Base-by-base conservation (phyloP, 2,113 vertebrate genomes). In the Prochilodus magdalenae region DNA sequence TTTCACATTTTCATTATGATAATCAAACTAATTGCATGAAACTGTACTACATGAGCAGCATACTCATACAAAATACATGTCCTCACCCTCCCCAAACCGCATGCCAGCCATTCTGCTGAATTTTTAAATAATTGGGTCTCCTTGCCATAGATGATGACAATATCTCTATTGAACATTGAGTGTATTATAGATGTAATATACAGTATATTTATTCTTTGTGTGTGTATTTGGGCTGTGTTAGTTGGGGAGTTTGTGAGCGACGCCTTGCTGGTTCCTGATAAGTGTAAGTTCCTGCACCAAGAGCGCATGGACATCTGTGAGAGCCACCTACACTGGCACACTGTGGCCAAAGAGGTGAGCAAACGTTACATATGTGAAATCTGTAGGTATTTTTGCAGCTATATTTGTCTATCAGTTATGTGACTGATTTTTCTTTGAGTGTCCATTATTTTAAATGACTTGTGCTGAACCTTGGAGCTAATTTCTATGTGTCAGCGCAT, bases 251-350 rank as follows among this genome's bases (percentile, higher is more conserved):
- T 99, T 90, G 98, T 99, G 77, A 99, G 98, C 0, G 98, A 99
- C 27, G 98, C 98, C n/a, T 95, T 99, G 89, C 95, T 99, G 3
- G 98, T 99, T 82, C 98, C 98, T 2, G 98, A 99, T 90, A 98
- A 98, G 89, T 99, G 98, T 92, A 98, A 97, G 87, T 99, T 99
- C 88, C 94, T 99, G 85, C 98, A 99, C 91, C 97, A 99, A 92
- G 98, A 99, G 90, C 95, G 96, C 62, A 99, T 99, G 97, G 96
- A 99, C 90, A 94, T 96, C 70, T 99, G 98, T 86, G 98, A 99
- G 93, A 99, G 96, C 83, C 98, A 99, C 86, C 95, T 99, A 86
- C 97, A 99, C 92, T 99, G 98, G 98, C 98, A 99, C 89, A 98
- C 98, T 0, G 97, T 98, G 14, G 97, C 98, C 88, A 99, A 99